These are phyloP conservation scores for Drosophila anomalata DNA, from an alignment of 2,888 invertebrate genomes.

Conservation along the genomic window DNA sequence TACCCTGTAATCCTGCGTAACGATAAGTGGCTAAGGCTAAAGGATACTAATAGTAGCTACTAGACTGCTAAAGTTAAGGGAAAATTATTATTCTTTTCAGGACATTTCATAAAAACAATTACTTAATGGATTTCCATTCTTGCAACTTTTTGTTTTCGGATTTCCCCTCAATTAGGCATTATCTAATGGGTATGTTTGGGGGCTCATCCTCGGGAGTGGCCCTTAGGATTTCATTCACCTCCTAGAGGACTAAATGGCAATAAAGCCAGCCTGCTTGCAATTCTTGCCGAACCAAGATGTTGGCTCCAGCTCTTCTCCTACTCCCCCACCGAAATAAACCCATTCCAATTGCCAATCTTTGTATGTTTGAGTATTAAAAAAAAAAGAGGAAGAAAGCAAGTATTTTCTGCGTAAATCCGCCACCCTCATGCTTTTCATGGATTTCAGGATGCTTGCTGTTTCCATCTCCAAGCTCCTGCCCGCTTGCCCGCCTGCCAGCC, in stretches of 20 bases:
- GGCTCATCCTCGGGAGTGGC: background rate
- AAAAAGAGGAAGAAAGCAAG: constrained; percentile 32
- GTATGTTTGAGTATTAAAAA: constrained; percentile 75
- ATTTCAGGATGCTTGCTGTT: constrained; percentile 33
- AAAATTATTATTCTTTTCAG: background rate
- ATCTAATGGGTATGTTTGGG: constrained; percentile 3
- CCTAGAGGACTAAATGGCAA: constrained; percentile 23
- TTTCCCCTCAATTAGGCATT: background rate
- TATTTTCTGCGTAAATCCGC: constrained; percentile 68
- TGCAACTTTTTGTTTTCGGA: background rate
- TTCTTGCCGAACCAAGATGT: constrained; percentile 39
- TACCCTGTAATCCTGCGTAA: constrained; percentile 11
- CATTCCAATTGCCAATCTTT: constrained; percentile 73
- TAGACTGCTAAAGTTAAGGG: background rate
- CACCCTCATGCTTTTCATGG: constrained; percentile 42
- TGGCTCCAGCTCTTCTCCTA: constrained; percentile 7
- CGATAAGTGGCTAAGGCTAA: background rate
- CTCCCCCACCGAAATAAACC: constrained; percentile 1
- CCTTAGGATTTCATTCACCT: constrained; percentile 15
- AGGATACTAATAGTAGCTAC: background rate
- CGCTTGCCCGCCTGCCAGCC: constrained; percentile 32
- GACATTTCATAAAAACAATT: background rate
- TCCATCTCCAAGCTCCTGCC: background rate
- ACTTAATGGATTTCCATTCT: background rate
- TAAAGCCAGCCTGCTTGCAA: constrained; percentile 31